A percentile compares a stretch with the other conserved stretches of the same genome.
phyloP scores from a whole-genome alignment of 2,888 invertebrate species.

The Acanthosoma haemorrhoidale region DNA sequence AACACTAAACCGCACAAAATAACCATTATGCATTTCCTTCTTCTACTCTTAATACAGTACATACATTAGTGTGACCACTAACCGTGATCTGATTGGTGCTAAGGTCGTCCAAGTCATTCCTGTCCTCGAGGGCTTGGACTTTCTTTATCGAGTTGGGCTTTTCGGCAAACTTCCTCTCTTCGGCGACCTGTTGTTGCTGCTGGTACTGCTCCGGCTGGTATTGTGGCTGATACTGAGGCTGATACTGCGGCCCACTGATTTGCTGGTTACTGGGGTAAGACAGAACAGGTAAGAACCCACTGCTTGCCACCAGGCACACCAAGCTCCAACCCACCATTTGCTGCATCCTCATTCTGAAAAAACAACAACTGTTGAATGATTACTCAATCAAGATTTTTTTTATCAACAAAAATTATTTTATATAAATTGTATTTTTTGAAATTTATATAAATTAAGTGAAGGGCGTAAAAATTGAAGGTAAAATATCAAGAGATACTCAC shows the following conservation, averaged over 20 bases:
- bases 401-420: too few relatives aligned
- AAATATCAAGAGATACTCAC: too few relatives aligned
- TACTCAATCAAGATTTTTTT: too few relatives aligned
- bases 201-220: conserved; percentile 31
- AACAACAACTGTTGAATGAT: neutral
- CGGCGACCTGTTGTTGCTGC: conserved; percentile 43
- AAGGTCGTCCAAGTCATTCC: conserved; percentile 70
- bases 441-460: too few relatives aligned
- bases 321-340: conserved; percentile 66
- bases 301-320: conserved; percentile 62
- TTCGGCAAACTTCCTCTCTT: conserved; percentile 76
- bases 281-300: conserved; percentile 60
- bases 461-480: too few relatives aligned
- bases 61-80: too few relatives aligned
- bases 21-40: too few relatives aligned
- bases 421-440: too few relatives aligned
- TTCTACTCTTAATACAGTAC: too few relatives aligned
- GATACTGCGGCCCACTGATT: conserved; percentile 27
- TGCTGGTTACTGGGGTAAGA: conserved; percentile 37
- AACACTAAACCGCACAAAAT: too few relatives aligned
- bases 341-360: conserved; percentile 36
- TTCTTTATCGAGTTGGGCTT: conserved; percentile 86
- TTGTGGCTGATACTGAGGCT: conserved; percentile 25
- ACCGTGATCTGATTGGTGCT: conserved; percentile 71
- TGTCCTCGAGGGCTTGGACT: conserved; percentile 49